These are phyloP conservation scores for Campylomormyrus tamandua DNA, from an alignment of 2,113 vertebrate species.

Conservation along the genomic window DNA sequence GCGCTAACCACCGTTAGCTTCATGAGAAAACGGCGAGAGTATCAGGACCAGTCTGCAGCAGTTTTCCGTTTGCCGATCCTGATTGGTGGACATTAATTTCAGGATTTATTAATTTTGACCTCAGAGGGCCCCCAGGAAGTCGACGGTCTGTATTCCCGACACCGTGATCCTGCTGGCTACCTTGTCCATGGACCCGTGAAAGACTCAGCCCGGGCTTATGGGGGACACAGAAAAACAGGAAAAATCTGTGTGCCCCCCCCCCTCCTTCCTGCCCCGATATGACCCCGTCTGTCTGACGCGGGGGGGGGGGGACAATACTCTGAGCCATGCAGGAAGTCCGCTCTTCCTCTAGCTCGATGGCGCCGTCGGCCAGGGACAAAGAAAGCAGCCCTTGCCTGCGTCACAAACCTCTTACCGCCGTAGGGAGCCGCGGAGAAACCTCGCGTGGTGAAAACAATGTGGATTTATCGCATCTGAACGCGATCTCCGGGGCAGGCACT, in stretches of 20 bases:
- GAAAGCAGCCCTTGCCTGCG: slow-evolving; percentile 22
- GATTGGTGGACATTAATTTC: background rate
- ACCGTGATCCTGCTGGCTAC: background rate
- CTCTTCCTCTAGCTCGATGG: slow-evolving; percentile 46
- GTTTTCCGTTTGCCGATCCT: background rate
- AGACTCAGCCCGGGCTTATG: slow-evolving; percentile 25
- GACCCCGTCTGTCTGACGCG: slow-evolving; percentile 47
- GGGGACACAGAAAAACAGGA: slow-evolving; percentile 79
- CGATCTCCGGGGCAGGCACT: background rate
- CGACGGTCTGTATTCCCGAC: background rate
- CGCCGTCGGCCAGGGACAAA: slow-evolving; percentile 21
- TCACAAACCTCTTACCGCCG: slow-evolving; percentile 22
- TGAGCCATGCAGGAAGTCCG: slow-evolving; percentile 56
- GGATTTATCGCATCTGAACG: background rate
- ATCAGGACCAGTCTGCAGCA: background rate
- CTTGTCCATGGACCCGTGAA: background rate
- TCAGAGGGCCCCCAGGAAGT: background rate
- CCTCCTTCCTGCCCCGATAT: slow-evolving; percentile 36
- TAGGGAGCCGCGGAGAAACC: background rate
- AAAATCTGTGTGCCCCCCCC: slow-evolving; percentile 74
- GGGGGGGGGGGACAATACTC: slow-evolving; percentile 67
- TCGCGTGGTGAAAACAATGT: background rate
- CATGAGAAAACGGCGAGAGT: background rate
- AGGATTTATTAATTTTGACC: background rate
- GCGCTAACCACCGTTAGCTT: background rate